Evolutionary conservation across 2,888 invertebrate genomes (phyloP), one percentile per base, ranked within the genome.

Genomic region (Melanchra persicariae): DNA sequence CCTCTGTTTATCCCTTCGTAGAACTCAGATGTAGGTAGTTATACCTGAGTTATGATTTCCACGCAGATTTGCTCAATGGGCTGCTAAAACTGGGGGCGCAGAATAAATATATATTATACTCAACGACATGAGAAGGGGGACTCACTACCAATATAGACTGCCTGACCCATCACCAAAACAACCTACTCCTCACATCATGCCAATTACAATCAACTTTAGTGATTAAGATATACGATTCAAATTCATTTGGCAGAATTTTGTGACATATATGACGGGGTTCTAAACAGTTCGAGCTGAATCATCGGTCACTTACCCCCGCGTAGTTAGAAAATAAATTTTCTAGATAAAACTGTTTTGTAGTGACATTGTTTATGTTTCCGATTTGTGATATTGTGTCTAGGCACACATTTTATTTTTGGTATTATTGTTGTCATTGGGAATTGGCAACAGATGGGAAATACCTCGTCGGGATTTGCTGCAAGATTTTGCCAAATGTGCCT

Each of bases 301-400:
- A 93, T 86, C 91, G 93, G 93, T 93, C 93, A 91, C 91, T 93
- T 93, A 93, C 93, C 93, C 92, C 91, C 87, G 88, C 89, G 87
- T 80, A 86, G 91, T 88, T 86, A 87, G 90, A 90, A 93, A 92
- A 92, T 92, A 91, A 85, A 89, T 89, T 87, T 89, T 87, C 85
- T 84, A 85, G 85, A 87, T 87, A 87, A 87, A 81, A 75, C 64
- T 61, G 75, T 82, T 74, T 60, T 76, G 65, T 67, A 51, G 77
- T 79, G 84, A 79, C 84, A 77, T 67, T 77, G 74, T 84, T 84
- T 79, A 79, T 81, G 82, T 81, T 75, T 79, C 82, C 79, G 68
- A 84, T 84, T 79, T 58, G 54, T 62, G 58, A 63, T 64, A 61
- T 17, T 52, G 26, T 75, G 40, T n/a, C n/a, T n/a, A n/a, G n/a